Evolutionary conservation across 2,113 vertebrate species (phyloP), one percentile per base, ranked within the genome.

Genomic region (Tupaia chinensis): DNA sequence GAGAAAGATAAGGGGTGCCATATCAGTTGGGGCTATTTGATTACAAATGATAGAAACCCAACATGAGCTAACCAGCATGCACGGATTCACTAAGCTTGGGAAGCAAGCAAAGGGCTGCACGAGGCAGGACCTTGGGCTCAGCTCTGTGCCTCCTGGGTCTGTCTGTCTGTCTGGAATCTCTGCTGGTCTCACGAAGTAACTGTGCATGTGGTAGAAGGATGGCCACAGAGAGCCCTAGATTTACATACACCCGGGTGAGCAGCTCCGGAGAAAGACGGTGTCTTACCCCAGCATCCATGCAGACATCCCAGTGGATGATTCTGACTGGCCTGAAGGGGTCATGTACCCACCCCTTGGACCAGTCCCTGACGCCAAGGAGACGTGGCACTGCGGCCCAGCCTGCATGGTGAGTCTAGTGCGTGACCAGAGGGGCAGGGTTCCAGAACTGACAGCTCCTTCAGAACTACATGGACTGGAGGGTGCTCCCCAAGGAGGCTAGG

Each of bases 301-400:
- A 44, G 54, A 66, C 34, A 81, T 44, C 66, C 27, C 32, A 61
- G 0, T 15, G 44, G 72, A 89, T 58, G 22, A 27, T 63, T 85
- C 70, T 74, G n/a, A 69, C 66, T 60, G 60, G 27, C 32, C n/a
- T 23, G n/a, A 15, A 0, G 32, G 58, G 91, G 58, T 77, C 68
- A 68, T 2, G 7, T 23, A 29, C n/a, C 44, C 53, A 68, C 22
- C 32, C 44, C 1, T 2, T 34, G 61, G 72, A 32, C 34, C 65
- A 83, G n/a, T 81, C 66, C 14, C 9, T 23, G 77, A 87, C 90
- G 72, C 72, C 95, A 87, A 92, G 76, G 80, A 80, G 93, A 93
- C 32, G 29, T 65, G 61, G 69, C n/a, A 14, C 53, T 19, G 1
- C 3, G 17, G 68, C 77, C 29, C 23, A 9, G 29, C 56, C 63